Base-by-base conservation (phyloP, 2,888 invertebrate genomes). In the Crioceris asparagi region DNA sequence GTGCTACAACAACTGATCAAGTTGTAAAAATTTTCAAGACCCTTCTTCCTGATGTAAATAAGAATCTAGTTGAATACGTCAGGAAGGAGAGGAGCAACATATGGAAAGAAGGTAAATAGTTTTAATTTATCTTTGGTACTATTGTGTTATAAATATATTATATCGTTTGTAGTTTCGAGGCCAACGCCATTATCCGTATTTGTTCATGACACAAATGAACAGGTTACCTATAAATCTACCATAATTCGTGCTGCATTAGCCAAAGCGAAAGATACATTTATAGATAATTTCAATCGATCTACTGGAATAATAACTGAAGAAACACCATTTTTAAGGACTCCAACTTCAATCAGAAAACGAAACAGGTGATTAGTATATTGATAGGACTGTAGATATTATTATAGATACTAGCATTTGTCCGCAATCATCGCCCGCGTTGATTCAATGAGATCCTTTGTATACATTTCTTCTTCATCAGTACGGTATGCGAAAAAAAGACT, bases 251-350 rank as follows among this genome's bases (percentile, higher is more conserved):
- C 69, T 2, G 63, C 68, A 6, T 53, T 73, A 46, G 56, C 62
- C 2, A 70, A 70, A 53, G 64, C 70, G 17, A 61, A 62, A 36
- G 66, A 68, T 41, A 64, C 59, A 2, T 76, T 64, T 70, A 62
- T 67, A 53, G 14, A 44, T 44, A n/a, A 39, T 65, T 65, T 16
- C 17, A 4, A 66, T 65, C 64, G 41, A 67, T 23, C 19, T 23
- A 42, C 38, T n/a, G 43, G 69, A 62, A 36, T 63, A 67, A 36
- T 44, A 21, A 57, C 54, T 4, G 74, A 76, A 47, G 69, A 72
- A 4, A 74, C 72, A 0, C 77, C 78, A 1, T 78, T 78, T 51
- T 66, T 78, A 27, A 72, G 74, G 40, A 75, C 75, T 0, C 75
- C 77, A 0, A 71, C 70, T 16, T 50, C 57, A 17, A 29, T 39